Evolutionary conservation across 2,797 vertebrate species (phyloP).

Genomic region (Acropternis orthonyx): DNA sequence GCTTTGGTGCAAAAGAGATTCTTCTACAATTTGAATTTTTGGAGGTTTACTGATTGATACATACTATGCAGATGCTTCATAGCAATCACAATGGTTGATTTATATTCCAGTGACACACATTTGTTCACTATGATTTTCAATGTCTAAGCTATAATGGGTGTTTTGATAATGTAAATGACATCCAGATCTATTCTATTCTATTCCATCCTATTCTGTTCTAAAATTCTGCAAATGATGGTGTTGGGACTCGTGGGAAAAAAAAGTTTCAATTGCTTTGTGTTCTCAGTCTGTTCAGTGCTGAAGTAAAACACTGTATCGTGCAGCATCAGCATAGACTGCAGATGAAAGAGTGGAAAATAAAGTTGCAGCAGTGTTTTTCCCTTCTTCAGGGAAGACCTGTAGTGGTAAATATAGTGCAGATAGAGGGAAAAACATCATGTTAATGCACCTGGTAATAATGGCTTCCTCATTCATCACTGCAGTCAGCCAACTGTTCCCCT

Average conservation of each 20-base stretch:
- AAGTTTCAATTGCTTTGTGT: conserved; percentile 27
- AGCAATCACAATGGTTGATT: neutral
- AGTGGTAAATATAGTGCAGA: neutral
- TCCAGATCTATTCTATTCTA: neutral
- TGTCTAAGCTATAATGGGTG: neutral
- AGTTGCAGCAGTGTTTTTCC: neutral
- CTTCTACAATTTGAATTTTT: neutral
- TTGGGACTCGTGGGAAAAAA: neutral
- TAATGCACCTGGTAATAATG: neutral
- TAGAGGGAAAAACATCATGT: neutral
- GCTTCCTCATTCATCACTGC: conserved; percentile 3
- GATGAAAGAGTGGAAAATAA: neutral
- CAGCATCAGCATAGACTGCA: neutral
- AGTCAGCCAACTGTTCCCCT: neutral
- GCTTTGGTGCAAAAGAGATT: neutral
- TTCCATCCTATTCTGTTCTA: neutral
- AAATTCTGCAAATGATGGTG: neutral
- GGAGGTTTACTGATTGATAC: neutral
- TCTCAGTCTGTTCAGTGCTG: neutral
- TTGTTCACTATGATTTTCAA: conserved; percentile 8
- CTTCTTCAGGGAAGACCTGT: neutral
- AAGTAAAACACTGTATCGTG: neutral
- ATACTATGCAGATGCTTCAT: neutral
- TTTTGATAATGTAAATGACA: conserved; percentile 27
- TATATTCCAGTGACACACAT: neutral